Percentiles rank a stretch among this genome's conserved stretches.
Evolutionary conservation across 37 sponge, comb jelly and placozoan species (phyloP).

Genomic region (Chondrosia reniformis): DNA sequence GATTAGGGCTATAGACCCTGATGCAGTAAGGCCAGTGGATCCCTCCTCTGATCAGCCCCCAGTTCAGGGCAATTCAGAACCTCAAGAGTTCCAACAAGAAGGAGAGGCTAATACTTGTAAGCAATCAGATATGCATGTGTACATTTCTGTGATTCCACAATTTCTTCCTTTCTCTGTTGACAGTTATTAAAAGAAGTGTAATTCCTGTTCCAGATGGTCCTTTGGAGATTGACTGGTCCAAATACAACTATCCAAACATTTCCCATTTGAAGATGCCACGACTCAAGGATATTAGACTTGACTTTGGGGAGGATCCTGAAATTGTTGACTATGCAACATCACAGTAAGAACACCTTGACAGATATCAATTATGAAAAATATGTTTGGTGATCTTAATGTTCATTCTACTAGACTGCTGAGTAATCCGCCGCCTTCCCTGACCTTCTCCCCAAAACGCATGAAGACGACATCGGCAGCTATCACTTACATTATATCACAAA

Average conservation of each 20-base stretch:
- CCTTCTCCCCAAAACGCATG: conserved; percentile 29
- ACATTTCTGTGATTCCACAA: too few species aligned
- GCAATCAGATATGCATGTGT: too few species aligned
- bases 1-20: background rate
- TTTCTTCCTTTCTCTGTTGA: too few species aligned
- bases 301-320: background rate
- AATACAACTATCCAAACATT: conserved; percentile 4
- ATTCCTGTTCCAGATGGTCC: conserved; percentile 36
- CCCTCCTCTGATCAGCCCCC: conserved; percentile 7
- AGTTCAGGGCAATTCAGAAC: too few species aligned
- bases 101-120: too few species aligned
- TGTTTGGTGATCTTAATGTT: too few species aligned
- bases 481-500: conserved; percentile 77
- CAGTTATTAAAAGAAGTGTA: background rate
- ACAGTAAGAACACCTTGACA: background rate
- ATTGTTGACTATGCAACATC: background rate
- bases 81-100: too few species aligned
- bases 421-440: conserved; percentile 42
- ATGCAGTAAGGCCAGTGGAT: background rate
- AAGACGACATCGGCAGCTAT: conserved; percentile 59
- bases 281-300: background rate
- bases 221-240: conserved; percentile 39
- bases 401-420: conserved; percentile 3
- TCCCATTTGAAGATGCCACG: background rate
- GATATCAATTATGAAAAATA: too few species aligned